Percentiles rank a stretch among this genome's conserved stretches.
phyloP scores from a whole-genome alignment of 2,797 vertebrate genomes.

The Urosaurus nigricauda region DNA sequence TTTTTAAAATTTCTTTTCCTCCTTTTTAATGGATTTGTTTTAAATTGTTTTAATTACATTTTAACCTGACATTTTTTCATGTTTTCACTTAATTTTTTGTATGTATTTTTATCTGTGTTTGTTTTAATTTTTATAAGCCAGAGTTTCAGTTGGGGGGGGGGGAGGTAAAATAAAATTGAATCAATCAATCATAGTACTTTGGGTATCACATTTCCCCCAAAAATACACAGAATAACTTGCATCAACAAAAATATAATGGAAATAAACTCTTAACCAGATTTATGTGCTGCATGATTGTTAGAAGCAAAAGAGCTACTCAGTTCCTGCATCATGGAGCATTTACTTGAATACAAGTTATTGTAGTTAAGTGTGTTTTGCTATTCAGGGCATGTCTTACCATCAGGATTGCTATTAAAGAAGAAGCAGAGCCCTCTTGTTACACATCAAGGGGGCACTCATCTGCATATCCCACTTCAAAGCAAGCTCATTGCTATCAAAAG shows the following conservation, averaged over 20 bases:
- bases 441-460: not conserved
- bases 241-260: no score
- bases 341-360: not conserved
- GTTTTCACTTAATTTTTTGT: no score
- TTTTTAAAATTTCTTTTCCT: no score
- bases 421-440: not conserved
- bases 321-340: not conserved
- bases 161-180: no score
- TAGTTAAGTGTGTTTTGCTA: not conserved
- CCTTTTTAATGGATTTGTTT: no score
- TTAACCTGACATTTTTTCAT: no score
- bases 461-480: not conserved
- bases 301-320: not conserved
- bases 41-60: no score
- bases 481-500: not conserved
- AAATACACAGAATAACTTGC: not conserved
- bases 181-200: no score
- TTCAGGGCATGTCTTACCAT: conserved; percentile 7
- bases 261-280: not conserved
- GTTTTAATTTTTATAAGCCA: no score
- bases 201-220: not conserved
- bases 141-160: no score
- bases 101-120: no score
- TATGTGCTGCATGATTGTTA: not conserved
- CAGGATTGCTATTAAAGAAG: conserved; percentile 4